Percentiles rank a stretch among this genome's conserved stretches.
Conservation (phyloP, 2,888 invertebrate genomes). For the Trilocha varians region DNA sequence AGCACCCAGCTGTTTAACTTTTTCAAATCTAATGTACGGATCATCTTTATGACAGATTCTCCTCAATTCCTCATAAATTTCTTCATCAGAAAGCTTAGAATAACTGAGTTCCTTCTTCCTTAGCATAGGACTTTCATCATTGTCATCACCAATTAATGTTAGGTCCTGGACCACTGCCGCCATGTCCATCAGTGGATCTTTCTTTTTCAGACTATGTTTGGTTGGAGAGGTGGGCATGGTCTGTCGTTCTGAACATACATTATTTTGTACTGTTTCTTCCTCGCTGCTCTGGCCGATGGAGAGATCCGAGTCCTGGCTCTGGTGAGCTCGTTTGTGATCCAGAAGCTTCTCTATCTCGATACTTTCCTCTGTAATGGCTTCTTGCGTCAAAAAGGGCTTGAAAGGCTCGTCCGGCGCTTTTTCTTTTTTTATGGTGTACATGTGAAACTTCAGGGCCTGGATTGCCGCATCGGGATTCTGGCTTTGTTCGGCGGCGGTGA, state of each 20-base stretch:
- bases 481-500: conserved; percentile 89
- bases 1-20: conserved; percentile 88
- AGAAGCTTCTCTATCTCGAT: conserved; percentile 85
- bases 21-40: conserved; percentile 85
- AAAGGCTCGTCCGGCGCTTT: conserved; percentile 81
- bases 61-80: conserved; percentile 83
- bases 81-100: conserved; percentile 77
- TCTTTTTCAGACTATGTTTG: conserved; percentile 53
- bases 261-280: conserved; percentile 61
- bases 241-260: conserved; percentile 50
- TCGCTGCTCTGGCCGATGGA: conserved; percentile 70
- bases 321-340: conserved; percentile 80
- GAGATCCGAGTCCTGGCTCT: conserved; percentile 74
- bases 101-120: conserved; percentile 73
- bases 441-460: conserved; percentile 92
- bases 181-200: conserved; percentile 48
- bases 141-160: conserved; percentile 52
- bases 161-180: conserved; percentile 56
- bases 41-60: conserved; percentile 87
- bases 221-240: conserved; percentile 73
- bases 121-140: conserved; percentile 73
- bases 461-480: conserved; percentile 93
- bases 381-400: conserved; percentile 87
- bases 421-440: conserved; percentile 89
- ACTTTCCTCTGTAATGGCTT: conserved; percentile 87